phyloP scores from a whole-genome alignment of 2,797 vertebrate genomes.

The Sternarchorhynchus goeldii region DNA sequence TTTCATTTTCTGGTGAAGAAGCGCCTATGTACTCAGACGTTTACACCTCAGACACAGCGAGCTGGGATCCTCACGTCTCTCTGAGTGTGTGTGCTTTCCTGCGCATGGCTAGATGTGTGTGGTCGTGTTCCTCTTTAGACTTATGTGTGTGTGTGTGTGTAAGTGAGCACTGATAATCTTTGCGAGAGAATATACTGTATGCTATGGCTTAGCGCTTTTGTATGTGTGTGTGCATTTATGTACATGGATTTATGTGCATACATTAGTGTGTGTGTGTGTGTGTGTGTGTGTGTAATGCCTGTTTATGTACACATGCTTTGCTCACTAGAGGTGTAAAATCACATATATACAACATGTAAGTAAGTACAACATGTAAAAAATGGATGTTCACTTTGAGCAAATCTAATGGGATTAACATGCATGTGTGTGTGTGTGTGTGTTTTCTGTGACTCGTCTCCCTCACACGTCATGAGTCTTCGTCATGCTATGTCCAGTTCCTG shows the following conservation, averaged over 20 bases:
- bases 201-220: slow-evolving; percentile 24
- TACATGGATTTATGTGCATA: neutral
- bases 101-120: slow-evolving; percentile 26
- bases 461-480: neutral
- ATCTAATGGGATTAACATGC: slow-evolving; percentile 49
- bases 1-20: slow-evolving; percentile 75
- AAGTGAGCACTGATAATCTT: slow-evolving; percentile 42
- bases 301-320: neutral
- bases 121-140: slow-evolving; percentile 9
- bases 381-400: neutral
- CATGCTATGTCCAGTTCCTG: slow-evolving; percentile 20
- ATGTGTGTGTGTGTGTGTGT: neutral
- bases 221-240: slow-evolving; percentile 2
- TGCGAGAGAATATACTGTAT: slow-evolving; percentile 42
- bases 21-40: slow-evolving; percentile 64
- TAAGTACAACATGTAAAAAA: neutral
- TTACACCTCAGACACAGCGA: slow-evolving; percentile 53
- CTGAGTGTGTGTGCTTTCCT: slow-evolving; percentile 25
- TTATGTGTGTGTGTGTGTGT: slow-evolving; percentile 6
- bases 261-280: neutral
- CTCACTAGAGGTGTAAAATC: too few relatives aligned
- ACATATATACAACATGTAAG: neutral
- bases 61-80: slow-evolving; percentile 33
- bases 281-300: slow-evolving; percentile 1
- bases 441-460: slow-evolving; percentile 28